A percentile compares a stretch with the other conserved stretches of the same genome.
Conservation (phyloP, 2,888 invertebrate species). For the Acleris cristana region DNA sequence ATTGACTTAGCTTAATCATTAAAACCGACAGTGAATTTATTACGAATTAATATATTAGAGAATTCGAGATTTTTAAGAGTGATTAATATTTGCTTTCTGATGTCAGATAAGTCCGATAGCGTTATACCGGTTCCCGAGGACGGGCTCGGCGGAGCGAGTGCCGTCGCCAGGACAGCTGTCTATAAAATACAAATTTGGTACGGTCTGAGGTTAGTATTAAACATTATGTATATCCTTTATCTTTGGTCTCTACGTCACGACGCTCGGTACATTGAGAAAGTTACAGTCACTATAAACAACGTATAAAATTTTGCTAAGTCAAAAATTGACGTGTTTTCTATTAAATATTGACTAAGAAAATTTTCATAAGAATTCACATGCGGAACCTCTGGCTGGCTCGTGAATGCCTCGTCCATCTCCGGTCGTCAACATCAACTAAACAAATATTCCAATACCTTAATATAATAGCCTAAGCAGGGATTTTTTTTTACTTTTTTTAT, state of each 20-base stretch:
- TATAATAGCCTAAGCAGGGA: slow-evolving; percentile 79
- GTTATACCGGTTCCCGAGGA: slow-evolving; percentile 9
- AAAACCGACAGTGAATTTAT: slow-evolving; percentile 71
- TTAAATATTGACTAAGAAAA: slow-evolving; percentile 81
- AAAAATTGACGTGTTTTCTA: slow-evolving; percentile 82
- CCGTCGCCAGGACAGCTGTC: slow-evolving; percentile 60
- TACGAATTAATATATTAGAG: slow-evolving; percentile 59
- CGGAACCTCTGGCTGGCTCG: slow-evolving; percentile 66
- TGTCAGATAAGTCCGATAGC: slow-evolving; percentile 4
- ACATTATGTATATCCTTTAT: slow-evolving; percentile 78
- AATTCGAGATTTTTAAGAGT: slow-evolving; percentile 54
- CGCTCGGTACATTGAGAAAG: slow-evolving; percentile 73
- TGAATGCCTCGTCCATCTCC: slow-evolving; percentile 70
- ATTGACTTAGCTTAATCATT: slow-evolving; percentile 82
- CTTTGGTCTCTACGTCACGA: slow-evolving; percentile 81
- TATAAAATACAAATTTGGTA: slow-evolving; percentile 80
- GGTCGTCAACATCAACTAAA: slow-evolving; percentile 70
- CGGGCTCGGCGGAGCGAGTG: slow-evolving; percentile 38
- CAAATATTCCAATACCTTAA: slow-evolving; percentile 78
- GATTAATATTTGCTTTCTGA: slow-evolving; percentile 32
- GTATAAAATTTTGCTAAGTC: slow-evolving; percentile 84
- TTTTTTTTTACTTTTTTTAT: slow-evolving; percentile 74
- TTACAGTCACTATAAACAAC: slow-evolving; percentile 78
- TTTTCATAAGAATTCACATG: slow-evolving; percentile 82
- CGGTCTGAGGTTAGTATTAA: slow-evolving; percentile 81